Base-by-base conservation (phyloP, 2,888 invertebrate species). In the Caenorhabditis panamensis region DNA sequence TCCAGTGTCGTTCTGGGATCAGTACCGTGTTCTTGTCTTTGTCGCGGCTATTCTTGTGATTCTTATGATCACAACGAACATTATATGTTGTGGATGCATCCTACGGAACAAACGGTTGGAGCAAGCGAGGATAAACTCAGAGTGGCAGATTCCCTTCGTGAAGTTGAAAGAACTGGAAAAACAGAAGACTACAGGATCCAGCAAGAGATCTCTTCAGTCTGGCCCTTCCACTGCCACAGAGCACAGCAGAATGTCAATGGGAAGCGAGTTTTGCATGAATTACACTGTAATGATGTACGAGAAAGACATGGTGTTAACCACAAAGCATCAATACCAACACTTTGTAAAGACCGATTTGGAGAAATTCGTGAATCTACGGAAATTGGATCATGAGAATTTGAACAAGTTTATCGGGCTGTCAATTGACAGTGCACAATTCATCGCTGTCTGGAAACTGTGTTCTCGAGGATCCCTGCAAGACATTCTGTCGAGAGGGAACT, bases 371-470 rank as follows among this genome's bases (percentile, higher is more conserved):
- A 61, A 54, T 24, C 2, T 75, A 24, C 53, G 75, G 31, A 67
- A 61, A 26, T 18, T 75, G 67, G 66, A 75, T 0, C 67, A 75
- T 51, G 67, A 67, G n/a, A 75, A 66, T 61, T 11, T 75, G 16
- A 89, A 90, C 81, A 85, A 85, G 44, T 89, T 89, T 44, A 75
- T 89, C 24, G 90, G 90, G 3, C 36, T 89, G 36, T 88, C 86
- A 8, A 79, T 88, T 13, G 90, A 89, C 59, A 84, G 84, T 8
- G 77, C 86, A 0, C 64, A 62, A 1, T 82, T 82, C 20, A 36
- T 88, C 8, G 76, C 87, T 2, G 73, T 89, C 13, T 89, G 88
- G 87, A 88, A 85, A 51, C 72, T 83, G 51, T 90, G 89, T 54
- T 71, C 82, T n/a, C 59, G 89, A 22, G 84, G 84, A 16, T 81